These are phyloP conservation scores for Marisa cornuarietis DNA, from an alignment of 1,140 invertebrate genomes.

Conservation along the genomic window DNA sequence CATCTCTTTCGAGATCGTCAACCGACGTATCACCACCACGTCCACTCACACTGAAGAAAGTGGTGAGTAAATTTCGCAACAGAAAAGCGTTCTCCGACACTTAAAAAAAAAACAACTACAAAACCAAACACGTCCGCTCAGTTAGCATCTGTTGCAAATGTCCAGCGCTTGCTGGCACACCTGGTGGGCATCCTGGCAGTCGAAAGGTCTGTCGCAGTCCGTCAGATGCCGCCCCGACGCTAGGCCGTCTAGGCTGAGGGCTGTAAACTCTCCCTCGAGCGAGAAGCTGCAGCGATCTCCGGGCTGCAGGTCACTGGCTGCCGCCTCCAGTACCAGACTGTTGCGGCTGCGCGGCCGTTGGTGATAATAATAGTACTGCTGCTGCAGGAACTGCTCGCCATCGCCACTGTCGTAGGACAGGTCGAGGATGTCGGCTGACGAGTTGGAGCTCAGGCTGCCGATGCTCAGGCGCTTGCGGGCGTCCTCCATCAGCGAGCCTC, in stretches of 20 bases:
- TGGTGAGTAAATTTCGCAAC: no score
- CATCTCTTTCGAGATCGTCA: no score
- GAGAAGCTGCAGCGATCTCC: conserved; percentile 16
- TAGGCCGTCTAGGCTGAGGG: conserved; percentile 7
- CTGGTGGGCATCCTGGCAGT: no score
- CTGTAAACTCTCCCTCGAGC: conserved; percentile 14
- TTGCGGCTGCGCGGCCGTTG: neutral
- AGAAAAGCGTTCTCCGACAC: no score
- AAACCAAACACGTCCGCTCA: no score
- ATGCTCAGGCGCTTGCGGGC: conserved; percentile 57
- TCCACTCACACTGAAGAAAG: no score
- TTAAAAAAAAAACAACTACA: no score
- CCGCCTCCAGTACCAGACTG: neutral
- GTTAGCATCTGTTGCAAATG: no score
- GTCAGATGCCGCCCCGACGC: neutral
- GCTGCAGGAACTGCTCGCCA: conserved; percentile 28
- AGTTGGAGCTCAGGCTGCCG: conserved; percentile 60
- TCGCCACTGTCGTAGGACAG: conserved; percentile 63
- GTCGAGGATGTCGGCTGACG: conserved; percentile 62
- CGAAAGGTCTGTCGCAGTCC: neutral
- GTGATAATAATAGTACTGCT: neutral
- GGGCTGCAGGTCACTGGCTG: neutral
- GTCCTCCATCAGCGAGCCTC: conserved; percentile 31
- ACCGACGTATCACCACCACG: no score
- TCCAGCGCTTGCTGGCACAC: no score